Conservation (phyloP, 2,888 invertebrate species). For the Pollenia angustigena region DNA sequence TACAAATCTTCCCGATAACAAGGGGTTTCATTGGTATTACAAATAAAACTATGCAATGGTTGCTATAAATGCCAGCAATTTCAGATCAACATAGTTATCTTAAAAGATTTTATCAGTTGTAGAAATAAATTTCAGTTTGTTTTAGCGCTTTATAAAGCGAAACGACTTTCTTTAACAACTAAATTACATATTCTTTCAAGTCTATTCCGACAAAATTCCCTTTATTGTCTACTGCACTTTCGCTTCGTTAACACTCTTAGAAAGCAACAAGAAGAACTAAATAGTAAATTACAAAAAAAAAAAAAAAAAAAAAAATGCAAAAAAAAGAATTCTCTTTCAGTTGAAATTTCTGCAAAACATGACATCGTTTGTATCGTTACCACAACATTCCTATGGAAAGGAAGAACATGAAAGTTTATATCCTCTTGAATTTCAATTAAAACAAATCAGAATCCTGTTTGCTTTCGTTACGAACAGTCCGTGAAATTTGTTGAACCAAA, state of each 20-base stretch:
- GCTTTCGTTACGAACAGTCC: constrained; percentile 80
- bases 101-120: too few relatives aligned
- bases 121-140: too few relatives aligned
- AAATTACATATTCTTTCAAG: background rate
- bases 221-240: constrained; percentile 32
- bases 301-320: background rate
- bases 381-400: constrained; percentile 62
- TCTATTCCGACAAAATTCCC: background rate
- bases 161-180: background rate
- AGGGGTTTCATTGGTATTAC: too few relatives aligned
- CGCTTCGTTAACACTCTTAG: constrained; percentile 27
- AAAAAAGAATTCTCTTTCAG: constrained; percentile 42
- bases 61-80: too few relatives aligned
- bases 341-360: constrained; percentile 44
- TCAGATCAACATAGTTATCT: too few relatives aligned
- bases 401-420: constrained; percentile 49
- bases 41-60: too few relatives aligned
- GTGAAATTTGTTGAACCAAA: constrained; percentile 63
- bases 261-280: constrained; percentile 5
- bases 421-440: constrained; percentile 70
- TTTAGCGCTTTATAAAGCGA: too few relatives aligned
- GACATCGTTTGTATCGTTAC: constrained; percentile 50
- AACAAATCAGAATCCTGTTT: constrained; percentile 79
- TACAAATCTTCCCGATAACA: too few relatives aligned
- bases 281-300: constrained; percentile 2